Percentiles rank a stretch among this genome's conserved stretches.
Conservation (phyloP, 2,888 invertebrate genomes). For the Pinctada fucata region DNA sequence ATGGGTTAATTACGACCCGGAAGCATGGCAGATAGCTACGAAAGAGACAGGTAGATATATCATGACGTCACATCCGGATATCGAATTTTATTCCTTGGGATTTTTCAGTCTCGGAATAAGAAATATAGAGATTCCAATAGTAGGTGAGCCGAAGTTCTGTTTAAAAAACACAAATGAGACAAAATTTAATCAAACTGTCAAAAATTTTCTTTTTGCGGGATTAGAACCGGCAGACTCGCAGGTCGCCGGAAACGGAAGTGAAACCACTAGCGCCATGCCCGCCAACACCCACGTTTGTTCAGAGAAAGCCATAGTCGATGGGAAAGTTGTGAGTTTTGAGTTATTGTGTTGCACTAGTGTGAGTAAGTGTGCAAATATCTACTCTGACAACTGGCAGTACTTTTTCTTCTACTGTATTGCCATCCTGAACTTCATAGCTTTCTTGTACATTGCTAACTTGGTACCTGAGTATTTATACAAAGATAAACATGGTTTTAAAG, state of each 20-base stretch:
- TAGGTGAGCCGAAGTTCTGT: not conserved
- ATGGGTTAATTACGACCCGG: not conserved
- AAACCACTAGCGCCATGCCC: not conserved
- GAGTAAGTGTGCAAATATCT: not conserved
- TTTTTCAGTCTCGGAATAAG: not conserved
- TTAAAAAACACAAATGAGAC: not conserved
- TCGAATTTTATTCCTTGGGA: conserved; percentile 18
- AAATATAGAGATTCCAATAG: not conserved
- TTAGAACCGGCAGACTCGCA: not conserved
- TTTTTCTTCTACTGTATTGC: conserved; percentile 13
- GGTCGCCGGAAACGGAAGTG: not conserved
- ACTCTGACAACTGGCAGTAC: conserved; percentile 13
- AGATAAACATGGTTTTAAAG: conserved; percentile 10
- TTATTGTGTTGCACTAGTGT: not conserved
- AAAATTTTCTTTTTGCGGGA: not conserved
- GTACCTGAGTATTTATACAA: conserved; percentile 21
- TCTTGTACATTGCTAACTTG: conserved; percentile 14
- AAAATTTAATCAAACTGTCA: not conserved
- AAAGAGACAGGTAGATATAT: not conserved
- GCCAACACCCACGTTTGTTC: not conserved
- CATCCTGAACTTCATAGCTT: conserved; percentile 12
- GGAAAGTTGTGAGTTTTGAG: not conserved
- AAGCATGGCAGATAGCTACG: conserved; percentile 12
- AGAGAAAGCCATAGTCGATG: not conserved
- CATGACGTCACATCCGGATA: conserved; percentile 27